Conservation (phyloP, 2,113 vertebrate species). For the Microcebus jonahi region DNA sequence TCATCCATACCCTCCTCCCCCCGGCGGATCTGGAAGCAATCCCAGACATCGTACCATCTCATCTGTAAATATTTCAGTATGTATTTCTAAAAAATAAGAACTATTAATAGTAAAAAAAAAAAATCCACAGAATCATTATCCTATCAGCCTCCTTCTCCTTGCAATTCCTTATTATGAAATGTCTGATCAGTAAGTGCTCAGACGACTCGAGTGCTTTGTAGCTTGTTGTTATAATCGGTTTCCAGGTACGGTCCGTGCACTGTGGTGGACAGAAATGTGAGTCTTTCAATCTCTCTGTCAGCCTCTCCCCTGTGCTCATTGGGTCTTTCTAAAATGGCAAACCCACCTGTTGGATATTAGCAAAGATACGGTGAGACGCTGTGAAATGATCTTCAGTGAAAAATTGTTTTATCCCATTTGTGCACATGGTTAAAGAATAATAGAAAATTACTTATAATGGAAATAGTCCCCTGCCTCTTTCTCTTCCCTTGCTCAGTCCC, state of each 20-base stretch:
- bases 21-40: background rate
- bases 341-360: background rate
- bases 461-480: background rate
- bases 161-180: background rate
- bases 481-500: background rate
- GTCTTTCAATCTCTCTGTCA: background rate
- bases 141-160: background rate
- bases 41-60: background rate
- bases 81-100: slow-evolving; percentile 6
- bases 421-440: background rate
- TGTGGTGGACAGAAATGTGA: background rate
- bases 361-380: background rate
- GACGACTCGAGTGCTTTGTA: background rate
- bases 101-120: background rate
- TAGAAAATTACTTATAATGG: background rate
- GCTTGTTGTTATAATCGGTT: background rate
- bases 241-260: background rate
- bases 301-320: background rate
- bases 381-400: background rate
- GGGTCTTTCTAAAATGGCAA: background rate
- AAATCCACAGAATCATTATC: background rate
- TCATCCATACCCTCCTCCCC: background rate
- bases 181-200: background rate
- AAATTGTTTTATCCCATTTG: background rate
- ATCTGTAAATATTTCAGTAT: slow-evolving; percentile 15